Percentiles rank a stretch among this genome's conserved stretches.
These are phyloP conservation scores for Piprites chloris DNA, from an alignment of 2,113 vertebrate genomes.

Conservation along the genomic window DNA sequence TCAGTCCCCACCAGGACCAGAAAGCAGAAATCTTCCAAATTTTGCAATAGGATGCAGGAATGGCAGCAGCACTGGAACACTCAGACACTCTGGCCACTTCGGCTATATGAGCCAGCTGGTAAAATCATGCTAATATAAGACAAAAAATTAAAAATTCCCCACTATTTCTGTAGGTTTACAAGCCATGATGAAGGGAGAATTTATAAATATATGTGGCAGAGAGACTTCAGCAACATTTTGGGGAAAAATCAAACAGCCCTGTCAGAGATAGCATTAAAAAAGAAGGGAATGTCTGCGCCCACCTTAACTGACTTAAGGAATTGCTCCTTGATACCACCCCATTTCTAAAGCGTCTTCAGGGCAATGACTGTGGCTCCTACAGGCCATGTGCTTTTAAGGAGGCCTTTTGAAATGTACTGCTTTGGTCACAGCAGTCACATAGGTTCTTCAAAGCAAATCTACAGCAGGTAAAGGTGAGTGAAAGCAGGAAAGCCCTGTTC, in stretches of 20 bases:
- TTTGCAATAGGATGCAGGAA: not conserved
- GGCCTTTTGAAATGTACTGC: not conserved
- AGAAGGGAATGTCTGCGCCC: not conserved
- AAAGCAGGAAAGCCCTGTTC: not conserved
- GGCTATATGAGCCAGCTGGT: not conserved
- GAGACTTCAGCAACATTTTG: not conserved
- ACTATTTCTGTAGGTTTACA: not conserved
- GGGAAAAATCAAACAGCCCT: not conserved
- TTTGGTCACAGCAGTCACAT: not conserved
- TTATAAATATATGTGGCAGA: not conserved
- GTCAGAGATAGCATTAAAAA: not conserved
- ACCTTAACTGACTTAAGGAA: not conserved
- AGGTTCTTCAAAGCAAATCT: not conserved
- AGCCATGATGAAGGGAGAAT: not conserved
- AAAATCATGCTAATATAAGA: not conserved
- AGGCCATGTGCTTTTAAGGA: not conserved
- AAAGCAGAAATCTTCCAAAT: not conserved
- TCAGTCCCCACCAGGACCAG: not conserved
- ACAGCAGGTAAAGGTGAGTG: not conserved
- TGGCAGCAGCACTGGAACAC: not conserved
- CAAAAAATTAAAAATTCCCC: not conserved
- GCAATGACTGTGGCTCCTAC: not conserved
- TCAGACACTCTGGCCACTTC: not conserved
- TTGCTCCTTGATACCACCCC: not conserved
- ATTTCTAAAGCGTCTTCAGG: not conserved